Percentiles rank a stretch among this genome's conserved stretches.
These are phyloP conservation scores for Eolophus roseicapilla DNA, from an alignment of 2,113 vertebrate species.

Conservation along the genomic window DNA sequence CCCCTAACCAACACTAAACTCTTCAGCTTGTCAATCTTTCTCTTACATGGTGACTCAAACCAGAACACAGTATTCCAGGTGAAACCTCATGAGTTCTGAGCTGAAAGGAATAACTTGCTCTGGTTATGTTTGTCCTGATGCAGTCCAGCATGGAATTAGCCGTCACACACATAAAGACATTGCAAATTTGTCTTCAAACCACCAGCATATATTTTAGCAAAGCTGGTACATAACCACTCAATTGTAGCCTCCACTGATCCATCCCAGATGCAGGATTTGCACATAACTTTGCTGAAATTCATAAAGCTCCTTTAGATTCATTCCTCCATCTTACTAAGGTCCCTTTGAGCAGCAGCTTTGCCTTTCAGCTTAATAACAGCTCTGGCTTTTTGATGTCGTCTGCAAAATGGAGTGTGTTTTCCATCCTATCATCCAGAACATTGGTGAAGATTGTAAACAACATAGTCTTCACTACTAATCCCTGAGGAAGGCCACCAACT, in stretches of 20 bases:
- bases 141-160: background rate
- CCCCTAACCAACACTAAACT: background rate
- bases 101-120: background rate
- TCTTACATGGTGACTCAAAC: background rate
- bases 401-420: background rate
- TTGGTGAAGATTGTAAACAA: background rate
- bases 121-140: background rate
- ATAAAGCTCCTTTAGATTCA: background rate
- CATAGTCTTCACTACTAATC: background rate
- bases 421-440: background rate
- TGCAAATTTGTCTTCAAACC: background rate
- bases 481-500: background rate
- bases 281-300: background rate
- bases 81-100: background rate
- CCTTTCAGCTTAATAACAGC: background rate
- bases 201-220: background rate
- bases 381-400: background rate
- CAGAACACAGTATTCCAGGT: background rate
- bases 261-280: background rate
- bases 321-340: background rate
- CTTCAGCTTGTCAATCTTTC: background rate
- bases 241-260: background rate
- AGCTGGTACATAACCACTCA: background rate
- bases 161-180: background rate
- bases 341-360: background rate